These are phyloP conservation scores for Helicoverpa assulta DNA, from an alignment of 2,888 invertebrate species.

Conservation along the genomic window DNA sequence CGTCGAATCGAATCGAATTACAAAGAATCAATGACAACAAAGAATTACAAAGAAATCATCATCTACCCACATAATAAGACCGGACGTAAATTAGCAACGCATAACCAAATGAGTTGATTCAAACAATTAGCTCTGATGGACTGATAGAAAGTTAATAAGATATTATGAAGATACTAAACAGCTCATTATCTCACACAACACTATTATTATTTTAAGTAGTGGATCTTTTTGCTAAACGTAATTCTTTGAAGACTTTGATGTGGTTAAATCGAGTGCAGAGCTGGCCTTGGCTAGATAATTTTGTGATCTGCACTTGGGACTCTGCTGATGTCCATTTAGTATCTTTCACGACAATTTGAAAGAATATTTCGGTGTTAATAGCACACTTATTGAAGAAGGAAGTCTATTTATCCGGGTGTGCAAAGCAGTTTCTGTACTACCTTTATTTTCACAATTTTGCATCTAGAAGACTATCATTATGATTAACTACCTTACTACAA, in stretches of 20 bases:
- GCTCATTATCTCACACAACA: conserved; percentile 49
- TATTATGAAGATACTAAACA: conserved; percentile 30
- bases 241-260: background rate
- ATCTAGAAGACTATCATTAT: no score
- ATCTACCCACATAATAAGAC: background rate
- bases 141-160: conserved; percentile 45
- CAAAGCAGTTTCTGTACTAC: no score
- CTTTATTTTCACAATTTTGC: no score
- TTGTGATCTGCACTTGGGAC: background rate
- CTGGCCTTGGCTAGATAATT: background rate
- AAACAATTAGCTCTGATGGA: conserved; percentile 48
- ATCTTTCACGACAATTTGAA: no score
- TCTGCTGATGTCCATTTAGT: background rate
- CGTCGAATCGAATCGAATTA: background rate
- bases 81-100: conserved; percentile 34
- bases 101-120: conserved; percentile 37
- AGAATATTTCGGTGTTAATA: no score
- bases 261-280: background rate
- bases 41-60: background rate
- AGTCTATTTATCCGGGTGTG: no score
- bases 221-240: conserved; percentile 21
- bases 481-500: no score
- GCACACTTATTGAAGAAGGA: no score
- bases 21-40: background rate
- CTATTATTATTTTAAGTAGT: conserved; percentile 51